These are phyloP conservation scores for Agrotis segetum DNA, from an alignment of 2,888 invertebrate species.

Conservation along the genomic window DNA sequence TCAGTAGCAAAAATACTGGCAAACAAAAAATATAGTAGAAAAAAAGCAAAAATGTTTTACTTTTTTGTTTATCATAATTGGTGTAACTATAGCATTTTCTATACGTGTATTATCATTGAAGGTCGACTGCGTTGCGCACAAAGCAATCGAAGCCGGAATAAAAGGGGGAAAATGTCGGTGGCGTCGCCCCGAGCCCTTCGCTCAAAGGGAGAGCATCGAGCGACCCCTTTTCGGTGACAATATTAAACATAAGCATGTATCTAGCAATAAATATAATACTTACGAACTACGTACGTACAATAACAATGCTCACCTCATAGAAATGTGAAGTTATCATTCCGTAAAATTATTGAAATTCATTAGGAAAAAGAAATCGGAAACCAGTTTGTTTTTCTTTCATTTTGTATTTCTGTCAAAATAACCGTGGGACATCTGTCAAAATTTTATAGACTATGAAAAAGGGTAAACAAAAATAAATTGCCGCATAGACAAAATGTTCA, in stretches of 20 bases:
- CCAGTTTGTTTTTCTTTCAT: slow-evolving; percentile 33
- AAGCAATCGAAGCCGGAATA: slow-evolving; percentile 35
- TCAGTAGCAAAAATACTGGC: not conserved
- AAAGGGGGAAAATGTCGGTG: slow-evolving; percentile 45
- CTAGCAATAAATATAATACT: not conserved
- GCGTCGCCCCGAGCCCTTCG: slow-evolving; percentile 33
- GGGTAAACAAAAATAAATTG: slow-evolving; percentile 1
- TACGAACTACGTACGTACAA: slow-evolving; percentile 4
- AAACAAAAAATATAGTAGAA: not conserved
- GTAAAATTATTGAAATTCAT: slow-evolving; percentile 5
- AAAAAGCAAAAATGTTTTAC: not conserved
- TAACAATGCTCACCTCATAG: slow-evolving; percentile 44
- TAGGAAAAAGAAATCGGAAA: not conserved
- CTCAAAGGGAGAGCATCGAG: slow-evolving; percentile 25
- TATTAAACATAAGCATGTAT: slow-evolving; percentile 9
- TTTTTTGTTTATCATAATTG: not conserved
- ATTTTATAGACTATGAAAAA: not conserved
- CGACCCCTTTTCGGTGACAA: slow-evolving; percentile 24
- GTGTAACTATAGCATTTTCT: slow-evolving; percentile 13
- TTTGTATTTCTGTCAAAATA: slow-evolving; percentile 11
- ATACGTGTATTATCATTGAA: slow-evolving; percentile 12
- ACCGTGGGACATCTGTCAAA: slow-evolving; percentile 22
- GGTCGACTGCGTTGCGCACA: slow-evolving; percentile 32
- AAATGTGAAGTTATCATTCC: slow-evolving; percentile 38
- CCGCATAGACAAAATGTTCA: slow-evolving; percentile 53